phyloP scores from a whole-genome alignment of 2,888 invertebrate species.

The Cephus nigrinus region DNA sequence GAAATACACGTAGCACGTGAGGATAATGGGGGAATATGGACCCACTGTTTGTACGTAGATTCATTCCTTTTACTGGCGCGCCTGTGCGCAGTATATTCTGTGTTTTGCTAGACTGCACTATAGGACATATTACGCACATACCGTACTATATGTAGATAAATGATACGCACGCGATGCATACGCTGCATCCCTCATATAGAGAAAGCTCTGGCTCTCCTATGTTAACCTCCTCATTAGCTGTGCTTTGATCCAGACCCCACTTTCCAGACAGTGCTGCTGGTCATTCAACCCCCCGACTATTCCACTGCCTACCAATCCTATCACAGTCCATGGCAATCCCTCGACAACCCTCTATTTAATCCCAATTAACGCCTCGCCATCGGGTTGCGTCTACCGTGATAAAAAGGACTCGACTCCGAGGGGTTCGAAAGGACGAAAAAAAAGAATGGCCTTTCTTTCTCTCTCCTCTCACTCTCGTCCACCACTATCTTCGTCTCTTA shows the following conservation, averaged over 20 bases:
- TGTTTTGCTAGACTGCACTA: background rate
- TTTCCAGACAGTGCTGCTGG: constrained; percentile 30
- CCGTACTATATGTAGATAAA: background rate
- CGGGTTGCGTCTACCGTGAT: constrained; percentile 8
- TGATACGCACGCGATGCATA: background rate
- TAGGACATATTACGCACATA: background rate
- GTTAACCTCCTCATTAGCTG: constrained; percentile 49
- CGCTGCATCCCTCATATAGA: background rate
- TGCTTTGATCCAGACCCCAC: constrained; percentile 47
- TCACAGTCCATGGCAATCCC: constrained; percentile 29
- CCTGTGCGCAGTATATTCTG: background rate
- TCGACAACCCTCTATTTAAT: constrained; percentile 38
- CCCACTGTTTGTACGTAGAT: background rate
- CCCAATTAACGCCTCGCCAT: constrained; percentile 38
- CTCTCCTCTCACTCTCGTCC: background rate
- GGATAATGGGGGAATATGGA: background rate
- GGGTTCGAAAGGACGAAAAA: background rate
- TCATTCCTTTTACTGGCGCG: background rate
- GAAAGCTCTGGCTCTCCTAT: constrained; percentile 1
- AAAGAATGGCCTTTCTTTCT: background rate
- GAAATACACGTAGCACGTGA: background rate
- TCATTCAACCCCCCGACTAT: constrained; percentile 28
- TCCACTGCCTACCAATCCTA: background rate
- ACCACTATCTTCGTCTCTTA: background rate
- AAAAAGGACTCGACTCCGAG: constrained; percentile 9